These are phyloP conservation scores for Lithobates sylvaticus DNA, from an alignment of 2,797 vertebrate genomes.

Conservation along the genomic window DNA sequence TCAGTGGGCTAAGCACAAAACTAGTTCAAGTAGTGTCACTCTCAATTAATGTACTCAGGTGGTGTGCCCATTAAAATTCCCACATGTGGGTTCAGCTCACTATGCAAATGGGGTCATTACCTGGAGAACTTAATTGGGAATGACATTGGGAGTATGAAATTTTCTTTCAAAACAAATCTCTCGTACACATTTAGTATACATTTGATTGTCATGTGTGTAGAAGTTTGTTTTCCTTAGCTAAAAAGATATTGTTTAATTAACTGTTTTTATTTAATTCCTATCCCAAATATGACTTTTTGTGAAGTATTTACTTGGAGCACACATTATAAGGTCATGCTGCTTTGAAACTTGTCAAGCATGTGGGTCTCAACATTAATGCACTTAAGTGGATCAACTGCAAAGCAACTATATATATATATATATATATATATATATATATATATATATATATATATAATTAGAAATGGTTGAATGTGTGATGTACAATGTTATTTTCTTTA, in stretches of 20 bases:
- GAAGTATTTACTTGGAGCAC: constrained; percentile 2
- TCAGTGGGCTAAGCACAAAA: constrained; percentile 87
- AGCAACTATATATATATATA: background rate
- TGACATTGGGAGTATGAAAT: constrained; percentile 87
- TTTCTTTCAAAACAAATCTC: constrained; percentile 87
- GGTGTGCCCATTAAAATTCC: constrained; percentile 92
- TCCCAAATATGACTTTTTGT: constrained; percentile 21
- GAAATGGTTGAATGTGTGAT: background rate
- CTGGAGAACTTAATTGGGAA: constrained; percentile 93
- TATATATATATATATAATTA: background rate
- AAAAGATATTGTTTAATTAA: constrained; percentile 47
- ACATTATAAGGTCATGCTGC: background rate
- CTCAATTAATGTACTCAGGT: constrained; percentile 94
- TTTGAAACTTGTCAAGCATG: background rate
- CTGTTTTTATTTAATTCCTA: background rate
- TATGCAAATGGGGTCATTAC: constrained; percentile 96
- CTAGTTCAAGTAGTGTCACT: constrained; percentile 94
- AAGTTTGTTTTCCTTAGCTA: constrained; percentile 78
- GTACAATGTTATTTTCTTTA: background rate
- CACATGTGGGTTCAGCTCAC: constrained; percentile 88
- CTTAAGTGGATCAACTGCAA: background rate
- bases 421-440: background rate
- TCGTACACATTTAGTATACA: constrained; percentile 82
- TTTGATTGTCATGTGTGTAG: constrained; percentile 78
- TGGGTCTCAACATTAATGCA: background rate